Evolutionary conservation across 1,140 invertebrate genomes (phyloP).

Genomic region (Drosophila paulistorum): DNA sequence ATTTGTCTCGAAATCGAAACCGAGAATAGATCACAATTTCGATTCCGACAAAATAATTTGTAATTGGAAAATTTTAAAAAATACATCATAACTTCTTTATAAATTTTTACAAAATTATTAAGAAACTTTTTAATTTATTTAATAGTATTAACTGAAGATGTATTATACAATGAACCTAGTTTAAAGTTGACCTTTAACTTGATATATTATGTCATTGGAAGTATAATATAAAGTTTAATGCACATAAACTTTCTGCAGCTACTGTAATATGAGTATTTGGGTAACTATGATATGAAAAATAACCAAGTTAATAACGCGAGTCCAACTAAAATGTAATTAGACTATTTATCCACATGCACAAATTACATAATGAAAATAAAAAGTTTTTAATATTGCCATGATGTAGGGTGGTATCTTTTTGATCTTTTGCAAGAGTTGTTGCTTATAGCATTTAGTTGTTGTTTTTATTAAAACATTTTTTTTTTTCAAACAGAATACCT

Average conservation of each 20-base stretch:
- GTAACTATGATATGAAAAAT: not conserved
- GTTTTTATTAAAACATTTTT: too few relatives aligned
- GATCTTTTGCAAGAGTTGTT: not conserved
- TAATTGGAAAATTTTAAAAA: too few relatives aligned
- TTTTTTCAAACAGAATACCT: too few relatives aligned
- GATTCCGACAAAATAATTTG: too few relatives aligned
- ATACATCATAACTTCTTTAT: too few relatives aligned
- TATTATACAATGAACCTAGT: too few relatives aligned
- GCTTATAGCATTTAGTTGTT: not conserved
- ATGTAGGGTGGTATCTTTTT: not conserved
- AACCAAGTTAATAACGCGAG: too few relatives aligned
- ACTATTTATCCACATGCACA: not conserved
- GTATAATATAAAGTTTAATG: not conserved
- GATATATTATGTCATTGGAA: not conserved
- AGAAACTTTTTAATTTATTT: not conserved
- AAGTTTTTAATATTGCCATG: not conserved
- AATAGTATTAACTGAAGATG: not conserved
- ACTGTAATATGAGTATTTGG: not conserved
- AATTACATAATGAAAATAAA: not conserved
- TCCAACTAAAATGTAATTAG: not conserved
- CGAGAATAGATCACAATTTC: too few relatives aligned
- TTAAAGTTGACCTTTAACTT: too few relatives aligned
- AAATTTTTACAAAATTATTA: not conserved
- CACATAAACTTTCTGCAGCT: not conserved
- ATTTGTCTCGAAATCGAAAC: too few relatives aligned